Evolutionary conservation across 1,140 invertebrate species (phyloP).

Genomic region (Limonius californicus): DNA sequence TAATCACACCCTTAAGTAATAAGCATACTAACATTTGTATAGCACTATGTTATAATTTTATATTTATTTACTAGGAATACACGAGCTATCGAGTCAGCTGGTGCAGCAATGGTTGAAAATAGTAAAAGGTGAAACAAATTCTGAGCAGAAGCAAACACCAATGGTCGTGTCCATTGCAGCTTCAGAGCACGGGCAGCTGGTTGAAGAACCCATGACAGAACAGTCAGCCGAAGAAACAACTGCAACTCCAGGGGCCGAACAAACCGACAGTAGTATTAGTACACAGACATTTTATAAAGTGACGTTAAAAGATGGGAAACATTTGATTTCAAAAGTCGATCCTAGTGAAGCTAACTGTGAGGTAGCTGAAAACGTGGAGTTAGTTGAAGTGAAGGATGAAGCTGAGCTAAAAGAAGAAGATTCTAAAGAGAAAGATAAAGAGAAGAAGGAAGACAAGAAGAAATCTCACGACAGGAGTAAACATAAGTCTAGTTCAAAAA

Average conservation of each 20-base stretch:
- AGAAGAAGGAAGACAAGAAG: slow-evolving; percentile 25
- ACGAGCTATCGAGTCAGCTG: slow-evolving; percentile 65
- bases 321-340: slow-evolving; percentile 64
- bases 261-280: slow-evolving; percentile 25
- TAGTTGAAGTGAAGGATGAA: slow-evolving; percentile 14
- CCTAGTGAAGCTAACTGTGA: slow-evolving; percentile 42
- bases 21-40: too few relatives aligned
- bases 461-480: slow-evolving; percentile 31
- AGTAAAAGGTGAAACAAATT: slow-evolving; percentile 59
- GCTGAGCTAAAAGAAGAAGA: slow-evolving; percentile 19
- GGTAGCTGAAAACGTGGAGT: slow-evolving; percentile 19
- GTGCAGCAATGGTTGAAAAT: slow-evolving; percentile 90
- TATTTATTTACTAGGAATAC: slow-evolving; percentile 35
- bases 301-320: slow-evolving; percentile 68
- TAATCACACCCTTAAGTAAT: too few relatives aligned
- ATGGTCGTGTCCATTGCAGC: slow-evolving; percentile 23
- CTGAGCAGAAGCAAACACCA: background rate
- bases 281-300: slow-evolving; percentile 59
- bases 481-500: slow-evolving; percentile 28
- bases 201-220: slow-evolving; percentile 14
- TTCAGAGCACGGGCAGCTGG: background rate
- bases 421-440: slow-evolving; percentile 29
- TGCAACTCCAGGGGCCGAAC: slow-evolving; percentile 17
- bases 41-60: background rate
- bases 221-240: slow-evolving; percentile 7